Evolutionary conservation across 2,113 vertebrate species (phyloP).

Genomic region (Peromyscus maniculatus): DNA sequence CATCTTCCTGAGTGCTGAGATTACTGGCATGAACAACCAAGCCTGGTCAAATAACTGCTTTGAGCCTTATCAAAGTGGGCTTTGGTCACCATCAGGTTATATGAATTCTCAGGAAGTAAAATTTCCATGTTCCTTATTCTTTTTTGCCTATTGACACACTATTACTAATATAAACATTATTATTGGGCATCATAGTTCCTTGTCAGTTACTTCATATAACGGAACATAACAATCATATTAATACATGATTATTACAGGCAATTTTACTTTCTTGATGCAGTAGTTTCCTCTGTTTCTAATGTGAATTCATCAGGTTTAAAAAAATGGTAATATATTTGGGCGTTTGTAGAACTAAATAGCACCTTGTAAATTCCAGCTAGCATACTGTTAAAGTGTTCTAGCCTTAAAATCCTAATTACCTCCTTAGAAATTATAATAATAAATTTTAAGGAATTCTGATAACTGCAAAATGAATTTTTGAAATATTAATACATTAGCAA

Average conservation of each 20-base stretch:
- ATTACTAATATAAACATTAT: not conserved
- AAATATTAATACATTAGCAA: slow-evolving; percentile 68
- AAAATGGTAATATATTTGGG: slow-evolving; percentile 8
- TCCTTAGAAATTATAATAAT: slow-evolving; percentile 59
- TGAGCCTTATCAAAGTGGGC: not conserved
- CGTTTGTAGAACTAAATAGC: slow-evolving; percentile 9
- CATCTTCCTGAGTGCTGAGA: not conserved
- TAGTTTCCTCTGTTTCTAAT: slow-evolving; percentile 42
- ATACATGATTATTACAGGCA: not conserved
- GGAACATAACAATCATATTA: not conserved
- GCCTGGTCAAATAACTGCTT: not conserved
- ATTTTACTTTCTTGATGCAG: slow-evolving; percentile 4
- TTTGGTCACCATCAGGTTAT: not conserved
- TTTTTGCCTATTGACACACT: not conserved
- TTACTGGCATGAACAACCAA: not conserved
- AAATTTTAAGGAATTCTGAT: slow-evolving; percentile 53
- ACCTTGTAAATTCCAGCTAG: slow-evolving; percentile 30
- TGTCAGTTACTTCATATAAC: not conserved
- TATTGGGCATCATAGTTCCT: slow-evolving; percentile 20
- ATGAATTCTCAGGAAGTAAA: not conserved
- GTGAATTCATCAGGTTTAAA: not conserved
- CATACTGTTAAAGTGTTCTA: slow-evolving; percentile 29
- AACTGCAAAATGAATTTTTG: slow-evolving; percentile 24
- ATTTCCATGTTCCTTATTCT: not conserved
- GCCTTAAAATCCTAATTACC: slow-evolving; percentile 60